Percentiles rank a stretch among this genome's conserved stretches.
phyloP scores from a whole-genome alignment of 2,113 vertebrate genomes.

The Acrocephalus kingi region DNA sequence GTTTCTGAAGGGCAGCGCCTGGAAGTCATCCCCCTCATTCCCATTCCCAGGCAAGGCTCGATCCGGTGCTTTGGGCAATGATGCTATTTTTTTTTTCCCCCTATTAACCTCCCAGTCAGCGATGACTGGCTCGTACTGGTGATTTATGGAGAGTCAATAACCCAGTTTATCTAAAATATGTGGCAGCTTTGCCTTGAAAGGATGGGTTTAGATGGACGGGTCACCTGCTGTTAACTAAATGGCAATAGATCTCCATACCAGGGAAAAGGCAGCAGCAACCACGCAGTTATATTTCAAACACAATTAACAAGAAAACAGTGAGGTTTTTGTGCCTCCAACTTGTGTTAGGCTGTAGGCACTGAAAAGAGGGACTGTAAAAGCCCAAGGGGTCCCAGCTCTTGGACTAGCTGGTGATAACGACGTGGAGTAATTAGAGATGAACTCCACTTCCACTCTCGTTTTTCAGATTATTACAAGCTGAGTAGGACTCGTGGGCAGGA shows the following conservation, averaged over 20 bases:
- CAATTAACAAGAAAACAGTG: not conserved
- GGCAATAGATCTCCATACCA: not conserved
- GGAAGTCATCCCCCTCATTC: not conserved
- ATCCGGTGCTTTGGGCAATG: not conserved
- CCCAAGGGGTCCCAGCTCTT: constrained; percentile 12
- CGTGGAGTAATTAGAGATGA: constrained; percentile 47
- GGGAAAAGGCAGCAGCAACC: not conserved
- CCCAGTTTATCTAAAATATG: not conserved
- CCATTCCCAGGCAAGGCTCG: not conserved
- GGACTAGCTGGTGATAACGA: constrained; percentile 31
- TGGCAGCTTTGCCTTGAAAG: constrained; percentile 8
- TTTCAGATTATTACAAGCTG: constrained; percentile 45
- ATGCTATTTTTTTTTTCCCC: not conserved
- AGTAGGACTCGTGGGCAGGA: constrained; percentile 23
- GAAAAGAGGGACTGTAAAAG: constrained; percentile 12
- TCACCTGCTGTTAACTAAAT: not conserved
- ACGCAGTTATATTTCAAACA: constrained; percentile 5
- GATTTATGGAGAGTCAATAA: constrained; percentile 4
- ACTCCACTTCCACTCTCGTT: constrained; percentile 47
- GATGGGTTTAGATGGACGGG: not conserved
- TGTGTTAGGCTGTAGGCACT: not conserved
- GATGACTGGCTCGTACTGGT: constrained; percentile 9
- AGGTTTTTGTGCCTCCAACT: constrained; percentile 2
- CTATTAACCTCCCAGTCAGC: not conserved
- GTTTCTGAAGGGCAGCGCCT: constrained; percentile 16